Evolutionary conservation across 2,888 invertebrate species (phyloP), one percentile per base, ranked within the genome.

Genomic region (Perizoma affinitatum): DNA sequence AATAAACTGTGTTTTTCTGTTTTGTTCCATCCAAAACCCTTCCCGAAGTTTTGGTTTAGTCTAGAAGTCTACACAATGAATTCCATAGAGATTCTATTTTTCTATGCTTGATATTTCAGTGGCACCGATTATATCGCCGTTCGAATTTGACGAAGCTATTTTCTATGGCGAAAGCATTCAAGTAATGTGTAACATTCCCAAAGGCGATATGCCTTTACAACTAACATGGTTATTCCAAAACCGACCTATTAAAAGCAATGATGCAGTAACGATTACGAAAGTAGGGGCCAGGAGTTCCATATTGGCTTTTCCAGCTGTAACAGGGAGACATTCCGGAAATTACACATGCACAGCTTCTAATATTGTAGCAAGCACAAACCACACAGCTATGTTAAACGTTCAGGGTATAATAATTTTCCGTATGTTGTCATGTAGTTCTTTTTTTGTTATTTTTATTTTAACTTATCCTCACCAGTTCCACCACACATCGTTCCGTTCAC

Each of bases 271-370:
- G 46, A 90, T 94, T 51, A 81, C 94, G 36, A 94, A 94, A 79
- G 88, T 93, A 70, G 94, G 94, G 76, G 93, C 93, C 74, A 88
- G 94, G 69, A 93, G 94, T 74, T 94, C 94, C 66, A 92, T 95
- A 63, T 82, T 95, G 74, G 94, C 93, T 70, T 95, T 96, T 67
- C 94, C 95, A 69, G 93, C 94, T 7, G 95, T 95, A 50, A 93
- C 94, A 71, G 94, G 94, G 59, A 93, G 93, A 70, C 95, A 96
- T 84, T 93, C 95, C 49, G 96, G 96, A 68, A 95, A 94, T 82
- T 96, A 96, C 83, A 96, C 96, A 51, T 97, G 96, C 87, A 93
- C 93, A 71, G 96, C 95, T 58, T 93, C 93, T 68, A 96, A 96
- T 87, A 83, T 86, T 68, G 95, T 95, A 81, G 96, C 96, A 63